Evolutionary conservation across 1,140 invertebrate genomes (phyloP), one percentile per base, ranked within the genome.

Genomic region (Propsilocerus akamusi): DNA sequence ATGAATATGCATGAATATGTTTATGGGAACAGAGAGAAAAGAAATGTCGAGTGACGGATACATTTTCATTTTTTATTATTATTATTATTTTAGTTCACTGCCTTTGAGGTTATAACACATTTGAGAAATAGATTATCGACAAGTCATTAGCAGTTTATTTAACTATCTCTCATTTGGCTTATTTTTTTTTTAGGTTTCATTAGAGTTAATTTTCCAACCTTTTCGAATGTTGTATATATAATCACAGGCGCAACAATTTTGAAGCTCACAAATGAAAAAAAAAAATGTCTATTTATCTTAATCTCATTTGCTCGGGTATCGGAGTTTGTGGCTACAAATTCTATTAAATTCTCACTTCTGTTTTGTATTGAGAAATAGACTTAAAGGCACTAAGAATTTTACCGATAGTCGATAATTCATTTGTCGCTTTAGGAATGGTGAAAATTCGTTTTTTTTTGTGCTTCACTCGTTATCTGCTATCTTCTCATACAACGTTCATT

Each of bases 371-470:
- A 20, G n/a, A 17, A 41, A 17, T 41, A 17, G 34, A 17, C 14
- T n/a, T 41, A 8, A 41, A 17, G 17, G 10, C 17, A 20, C 34
- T 20, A 17, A 41, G 34, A 41, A 20, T 14, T 41, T 5, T 41
- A 20, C 10, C 14, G 14, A 41, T 17, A n/a, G n/a, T n/a, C n/a
- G 34, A 41, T 41, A 41, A 41, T 41, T 41, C 34, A 41, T 41
- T 41, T 41, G 34, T 5, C 34, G n/a, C n/a, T n/a, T n/a, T n/a
- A n/a, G n/a, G n/a, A n/a, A n/a, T n/a, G n/a, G n/a, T 41, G 34
- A 41, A 41, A 41, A 41, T 41, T 41, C 14, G 34, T 41, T 41
- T 41, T 41, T 41, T 41, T 20, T 41, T 41, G n/a, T n/a, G n/a
- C n/a, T n/a, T n/a, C n/a, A n/a, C n/a, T n/a, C n/a, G n/a, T n/a